Base-by-base conservation (phyloP, 2,888 invertebrate genomes). In the Dugesia japonica region DNA sequence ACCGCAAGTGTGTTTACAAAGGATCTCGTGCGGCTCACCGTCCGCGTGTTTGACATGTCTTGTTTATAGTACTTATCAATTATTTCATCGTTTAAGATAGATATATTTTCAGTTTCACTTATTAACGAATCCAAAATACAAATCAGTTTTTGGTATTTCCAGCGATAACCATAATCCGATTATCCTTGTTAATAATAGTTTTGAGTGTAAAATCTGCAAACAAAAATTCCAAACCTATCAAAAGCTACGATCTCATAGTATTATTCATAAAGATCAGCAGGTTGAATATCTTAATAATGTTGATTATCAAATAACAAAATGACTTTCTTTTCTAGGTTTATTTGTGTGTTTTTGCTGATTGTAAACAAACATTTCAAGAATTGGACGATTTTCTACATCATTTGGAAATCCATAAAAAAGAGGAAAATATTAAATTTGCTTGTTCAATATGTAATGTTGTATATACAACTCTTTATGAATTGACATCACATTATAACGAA, bases 271-370 rank as follows among this genome's bases (percentile, higher is more conserved):
- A 26, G 76, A 74, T 27, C 28, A 76, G 20, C 73, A 74, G 74
- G 56, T 56, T 56, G n/a, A n/a, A n/a, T n/a, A n/a, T n/a, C n/a
- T n/a, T n/a, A n/a, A n/a, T n/a, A n/a, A n/a, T n/a, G n/a, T n/a
- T n/a, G n/a, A n/a, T n/a, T n/a, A n/a, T n/a, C n/a, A n/a, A n/a
- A n/a, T 4, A 20, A n/a, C 7, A 13, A n/a, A 15, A 28, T 72
- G n/a, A 26, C 1, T 15, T 4, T 23, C 7, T 78, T 79, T 0
- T 56, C 17, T 23, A 56, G 56, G 85, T 86, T 31, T 89, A 87
- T 82, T 89, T 88, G 82, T 89, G 89, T 82, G 87, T 89, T 75
- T 88, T 89, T 82, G 86, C 86, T 79, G 86, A 87, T 23, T 90
- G 89, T 82, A 85, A 86, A 73, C 84, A 85, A 80, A 88, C 88